These are phyloP conservation scores for Leptopilina syphax DNA, from an alignment of 2,888 invertebrate genomes.

Conservation along the genomic window DNA sequence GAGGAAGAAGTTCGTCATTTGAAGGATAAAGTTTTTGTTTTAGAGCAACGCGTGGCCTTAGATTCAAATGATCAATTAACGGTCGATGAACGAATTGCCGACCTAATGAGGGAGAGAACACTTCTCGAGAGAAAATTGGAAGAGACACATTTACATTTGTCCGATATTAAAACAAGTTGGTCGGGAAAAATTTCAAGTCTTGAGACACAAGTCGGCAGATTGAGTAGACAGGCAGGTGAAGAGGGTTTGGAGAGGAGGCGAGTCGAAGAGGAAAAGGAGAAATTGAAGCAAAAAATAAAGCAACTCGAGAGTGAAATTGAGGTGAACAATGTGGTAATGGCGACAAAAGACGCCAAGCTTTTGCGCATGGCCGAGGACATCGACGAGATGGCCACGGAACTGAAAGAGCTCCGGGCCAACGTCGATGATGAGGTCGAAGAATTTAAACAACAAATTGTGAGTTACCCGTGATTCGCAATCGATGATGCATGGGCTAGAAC, in stretches of 20 bases:
- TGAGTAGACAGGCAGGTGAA: constrained; percentile 90
- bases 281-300: constrained; percentile 82
- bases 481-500: constrained; percentile 64
- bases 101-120: constrained; percentile 81
- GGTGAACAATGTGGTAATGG: constrained; percentile 82
- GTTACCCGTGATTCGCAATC: constrained; percentile 72
- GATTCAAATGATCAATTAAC: constrained; percentile 76
- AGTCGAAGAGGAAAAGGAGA: constrained; percentile 84
- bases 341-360: constrained; percentile 85
- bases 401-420: constrained; percentile 77
- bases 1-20: constrained; percentile 88
- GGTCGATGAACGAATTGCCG: constrained; percentile 79
- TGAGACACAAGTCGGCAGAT: constrained; percentile 92
- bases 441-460: constrained; percentile 76
- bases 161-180: constrained; percentile 94
- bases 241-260: constrained; percentile 89
- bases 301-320: constrained; percentile 83
- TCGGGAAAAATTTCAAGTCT: constrained; percentile 92
- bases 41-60: constrained; percentile 72
- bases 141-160: constrained; percentile 90
- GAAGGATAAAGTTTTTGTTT: constrained; percentile 80
- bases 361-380: constrained; percentile 86
- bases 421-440: constrained; percentile 76
- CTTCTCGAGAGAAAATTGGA: constrained; percentile 87
- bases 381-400: constrained; percentile 84